A percentile compares a stretch with the other conserved stretches of the same genome.
phyloP scores from a whole-genome alignment of 2,888 invertebrate genomes.

The Coremacera marginata region DNA sequence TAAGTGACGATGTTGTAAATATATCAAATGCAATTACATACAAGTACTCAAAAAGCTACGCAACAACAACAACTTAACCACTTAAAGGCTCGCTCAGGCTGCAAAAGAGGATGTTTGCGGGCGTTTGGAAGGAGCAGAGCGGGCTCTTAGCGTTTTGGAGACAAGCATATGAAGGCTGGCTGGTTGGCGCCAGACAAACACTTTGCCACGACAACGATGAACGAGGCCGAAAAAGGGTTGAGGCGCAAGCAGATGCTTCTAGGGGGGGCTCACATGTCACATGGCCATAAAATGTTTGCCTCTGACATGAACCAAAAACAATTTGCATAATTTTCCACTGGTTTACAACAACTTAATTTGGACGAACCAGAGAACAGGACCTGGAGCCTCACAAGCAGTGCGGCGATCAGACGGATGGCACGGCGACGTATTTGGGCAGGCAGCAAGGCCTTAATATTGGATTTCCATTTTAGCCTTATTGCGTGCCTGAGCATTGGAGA shows the following conservation, averaged over 20 bases:
- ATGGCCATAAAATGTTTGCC: slow-evolving; percentile 65
- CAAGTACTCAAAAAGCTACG: slow-evolving; percentile 1
- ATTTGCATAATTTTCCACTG: slow-evolving; percentile 65
- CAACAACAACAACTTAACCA: slow-evolving; percentile 20
- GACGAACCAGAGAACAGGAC: slow-evolving; percentile 43
- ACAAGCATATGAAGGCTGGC: slow-evolving; percentile 2
- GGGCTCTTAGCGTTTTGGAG: not conserved
- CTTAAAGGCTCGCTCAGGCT: slow-evolving; percentile 9
- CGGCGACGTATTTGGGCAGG: not conserved
- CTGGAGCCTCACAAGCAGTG: not conserved
- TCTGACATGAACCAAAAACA: slow-evolving; percentile 67
- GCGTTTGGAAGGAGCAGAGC: not conserved
- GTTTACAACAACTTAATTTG: slow-evolving; percentile 65
- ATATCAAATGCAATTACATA: slow-evolving; percentile 28
- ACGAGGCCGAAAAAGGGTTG: not conserved
- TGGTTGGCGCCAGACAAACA: slow-evolving; percentile 50
- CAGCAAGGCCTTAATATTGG: slow-evolving; percentile 6
- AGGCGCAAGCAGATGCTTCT: slow-evolving; percentile 46
- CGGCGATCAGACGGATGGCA: not conserved
- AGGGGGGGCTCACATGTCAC: slow-evolving; percentile 60
- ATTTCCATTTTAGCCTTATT: slow-evolving; percentile 28
- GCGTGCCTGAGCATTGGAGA: slow-evolving; percentile 26
- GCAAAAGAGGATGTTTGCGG: not conserved
- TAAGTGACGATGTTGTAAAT: slow-evolving; percentile 32
- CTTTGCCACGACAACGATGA: not conserved